phyloP scores from a whole-genome alignment of 2,888 invertebrate genomes.

The Cryptocephalus moraei region DNA sequence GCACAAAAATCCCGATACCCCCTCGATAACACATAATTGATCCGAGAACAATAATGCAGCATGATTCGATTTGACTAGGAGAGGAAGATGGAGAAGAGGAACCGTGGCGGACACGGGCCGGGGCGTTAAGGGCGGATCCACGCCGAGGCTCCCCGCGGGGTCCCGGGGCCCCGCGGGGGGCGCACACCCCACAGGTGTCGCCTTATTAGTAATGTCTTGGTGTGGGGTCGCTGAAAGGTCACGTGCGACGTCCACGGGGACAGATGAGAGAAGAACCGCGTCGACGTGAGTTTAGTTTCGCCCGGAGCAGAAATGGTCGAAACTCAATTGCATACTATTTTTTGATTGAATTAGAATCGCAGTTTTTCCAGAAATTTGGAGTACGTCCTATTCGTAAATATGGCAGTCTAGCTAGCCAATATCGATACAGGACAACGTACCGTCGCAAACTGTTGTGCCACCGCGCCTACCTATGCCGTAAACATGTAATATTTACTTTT shows the following conservation, averaged over 20 bases:
- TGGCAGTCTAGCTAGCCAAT: no score
- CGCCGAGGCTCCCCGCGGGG: slow-evolving; percentile 20
- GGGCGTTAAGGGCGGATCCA: slow-evolving; percentile 24
- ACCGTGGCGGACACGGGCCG: slow-evolving; percentile 18
- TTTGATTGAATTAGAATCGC: no score
- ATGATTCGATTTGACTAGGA: slow-evolving; percentile 10
- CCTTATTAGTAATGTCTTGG: slow-evolving; percentile 22
- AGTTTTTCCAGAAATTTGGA: no score
- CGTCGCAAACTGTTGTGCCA: no score
- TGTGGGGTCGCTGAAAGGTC: slow-evolving; percentile 9
- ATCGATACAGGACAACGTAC: no score
- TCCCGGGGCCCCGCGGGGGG: slow-evolving; percentile 13
- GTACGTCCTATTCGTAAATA: no score
- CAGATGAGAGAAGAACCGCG: no score
- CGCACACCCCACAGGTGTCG: slow-evolving; percentile 23
- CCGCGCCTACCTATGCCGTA: no score
- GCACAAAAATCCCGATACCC: not conserved
- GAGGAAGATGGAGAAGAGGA: slow-evolving; percentile 1
- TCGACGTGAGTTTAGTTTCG: no score
- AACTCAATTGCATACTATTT: no score
- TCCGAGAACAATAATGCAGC: slow-evolving; percentile 8
- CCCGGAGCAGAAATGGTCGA: no score
- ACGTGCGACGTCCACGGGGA: slow-evolving; percentile 3
- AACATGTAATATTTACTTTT: no score
- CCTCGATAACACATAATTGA: slow-evolving; percentile 10